Percentiles rank a stretch among this genome's conserved stretches.
Evolutionary conservation across 2,797 vertebrate species (phyloP).

Genomic region (Passerculus sandwichensis): DNA sequence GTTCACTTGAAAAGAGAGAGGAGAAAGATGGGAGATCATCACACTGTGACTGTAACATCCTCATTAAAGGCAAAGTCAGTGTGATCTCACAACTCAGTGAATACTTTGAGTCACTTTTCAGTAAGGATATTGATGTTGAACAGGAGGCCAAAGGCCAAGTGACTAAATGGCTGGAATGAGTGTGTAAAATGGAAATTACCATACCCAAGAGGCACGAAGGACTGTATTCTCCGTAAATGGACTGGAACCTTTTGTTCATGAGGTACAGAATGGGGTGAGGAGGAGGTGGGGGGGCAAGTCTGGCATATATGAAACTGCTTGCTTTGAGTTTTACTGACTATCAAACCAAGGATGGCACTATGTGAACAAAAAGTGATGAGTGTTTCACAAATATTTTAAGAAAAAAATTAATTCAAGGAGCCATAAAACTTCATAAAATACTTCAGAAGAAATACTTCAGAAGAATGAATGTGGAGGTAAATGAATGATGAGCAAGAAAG

Average conservation of each 20-base stretch:
- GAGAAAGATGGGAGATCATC: not conserved
- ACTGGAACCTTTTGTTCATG: not conserved
- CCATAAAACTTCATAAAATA: not conserved
- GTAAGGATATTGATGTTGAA: not conserved
- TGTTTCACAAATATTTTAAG: not conserved
- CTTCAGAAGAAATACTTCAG: not conserved
- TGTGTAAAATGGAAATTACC: not conserved
- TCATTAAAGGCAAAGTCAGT: not conserved
- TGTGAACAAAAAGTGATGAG: not conserved
- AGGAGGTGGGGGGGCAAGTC: fast-evolving
- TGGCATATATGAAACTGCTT: not conserved
- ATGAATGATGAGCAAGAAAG: not conserved
- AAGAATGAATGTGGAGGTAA: not conserved
- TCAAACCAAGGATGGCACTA: not conserved
- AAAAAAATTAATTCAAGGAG: not conserved
- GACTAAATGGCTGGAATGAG: not conserved
- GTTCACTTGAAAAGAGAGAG: not conserved
- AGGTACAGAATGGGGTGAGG: not conserved
- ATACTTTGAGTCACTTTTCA: not conserved
- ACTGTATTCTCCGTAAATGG: not conserved
- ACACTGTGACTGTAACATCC: not conserved
- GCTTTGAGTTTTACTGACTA: not conserved
- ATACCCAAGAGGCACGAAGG: not conserved
- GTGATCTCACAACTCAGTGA: not conserved
- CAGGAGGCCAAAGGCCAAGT: not conserved